phyloP scores from a whole-genome alignment of 92 coral and sea anemone genomes.

The Scolanthus callimorphus region DNA sequence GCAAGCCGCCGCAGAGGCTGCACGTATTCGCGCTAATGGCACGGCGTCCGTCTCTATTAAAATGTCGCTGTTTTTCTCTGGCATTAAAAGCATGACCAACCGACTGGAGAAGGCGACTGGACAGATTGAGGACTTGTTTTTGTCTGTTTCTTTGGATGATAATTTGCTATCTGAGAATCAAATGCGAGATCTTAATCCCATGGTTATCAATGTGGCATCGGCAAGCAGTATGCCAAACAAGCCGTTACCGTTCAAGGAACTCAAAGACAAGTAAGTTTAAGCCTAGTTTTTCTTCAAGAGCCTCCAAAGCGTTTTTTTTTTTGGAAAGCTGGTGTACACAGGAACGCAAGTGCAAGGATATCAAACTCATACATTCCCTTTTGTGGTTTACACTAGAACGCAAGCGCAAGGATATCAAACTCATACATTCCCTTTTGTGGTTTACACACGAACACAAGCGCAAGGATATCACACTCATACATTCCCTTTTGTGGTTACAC shows the following conservation, averaged over 20 bases:
- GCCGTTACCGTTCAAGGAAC: constrained; percentile 66
- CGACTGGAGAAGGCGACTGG: constrained; percentile 64
- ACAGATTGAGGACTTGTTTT: constrained; percentile 69
- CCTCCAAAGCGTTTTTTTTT: background rate
- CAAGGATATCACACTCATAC: too few relatives aligned
- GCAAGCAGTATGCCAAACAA: constrained; percentile 75
- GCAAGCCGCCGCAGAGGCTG: constrained; percentile 45
- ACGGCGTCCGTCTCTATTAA: constrained; percentile 59
- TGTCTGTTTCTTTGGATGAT: constrained; percentile 74
- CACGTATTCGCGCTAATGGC: constrained; percentile 67
- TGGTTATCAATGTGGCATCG: constrained; percentile 86
- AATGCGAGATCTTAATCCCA: constrained; percentile 76
- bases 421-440: too few relatives aligned
- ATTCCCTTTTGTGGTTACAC: too few relatives aligned
- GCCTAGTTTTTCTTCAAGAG: background rate
- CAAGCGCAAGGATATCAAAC: too few relatives aligned
- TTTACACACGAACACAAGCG: too few relatives aligned
- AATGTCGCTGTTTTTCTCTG: constrained; percentile 79
- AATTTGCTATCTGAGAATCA: constrained; percentile 71
- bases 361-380: too few relatives aligned
- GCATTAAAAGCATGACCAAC: constrained; percentile 50
- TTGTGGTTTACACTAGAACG: too few relatives aligned
- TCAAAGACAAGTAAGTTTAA: constrained; percentile 71
- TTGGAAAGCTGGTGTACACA: background rate
- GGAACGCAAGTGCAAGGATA: too few relatives aligned